Conservation (phyloP, 2,113 vertebrate species). For the Mystacornis crossleyi region DNA sequence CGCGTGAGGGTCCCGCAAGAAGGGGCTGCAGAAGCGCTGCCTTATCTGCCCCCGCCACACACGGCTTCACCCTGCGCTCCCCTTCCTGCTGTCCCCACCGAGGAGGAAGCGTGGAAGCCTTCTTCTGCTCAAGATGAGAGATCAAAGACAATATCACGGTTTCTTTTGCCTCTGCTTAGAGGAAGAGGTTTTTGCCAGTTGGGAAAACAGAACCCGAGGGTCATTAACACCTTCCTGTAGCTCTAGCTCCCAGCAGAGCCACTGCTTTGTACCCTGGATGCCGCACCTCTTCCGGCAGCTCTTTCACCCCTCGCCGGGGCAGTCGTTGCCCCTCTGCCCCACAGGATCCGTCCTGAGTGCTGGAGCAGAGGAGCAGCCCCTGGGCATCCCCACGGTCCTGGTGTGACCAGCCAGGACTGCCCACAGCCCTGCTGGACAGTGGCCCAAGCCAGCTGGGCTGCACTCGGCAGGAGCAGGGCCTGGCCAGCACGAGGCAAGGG, state of each 20-base stretch:
- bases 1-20: rapidly evolving
- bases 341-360: neutral
- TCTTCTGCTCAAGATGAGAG: neutral
- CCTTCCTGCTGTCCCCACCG: conserved; percentile 9
- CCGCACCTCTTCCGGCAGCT: neutral
- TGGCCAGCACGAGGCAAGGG: rapidly evolving
- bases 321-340: neutral
- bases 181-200: neutral
- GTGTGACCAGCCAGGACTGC: neutral
- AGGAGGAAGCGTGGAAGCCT: neutral
- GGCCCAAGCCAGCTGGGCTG: neutral
- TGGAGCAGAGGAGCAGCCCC: neutral
- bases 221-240: neutral
- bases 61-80: neutral
- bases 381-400: rapidly evolving
- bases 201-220: neutral
- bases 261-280: neutral
- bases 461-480: neutral
- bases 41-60: neutral
- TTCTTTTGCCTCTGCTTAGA: neutral
- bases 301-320: rapidly evolving
- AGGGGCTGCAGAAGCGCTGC: neutral
- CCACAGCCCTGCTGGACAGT: rapidly evolving
- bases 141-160: neutral
- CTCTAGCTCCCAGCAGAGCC: neutral